Percentiles rank a stretch among this genome's conserved stretches.
phyloP scores from a whole-genome alignment of 1,140 invertebrate species.

The Drosophila bocki region DNA sequence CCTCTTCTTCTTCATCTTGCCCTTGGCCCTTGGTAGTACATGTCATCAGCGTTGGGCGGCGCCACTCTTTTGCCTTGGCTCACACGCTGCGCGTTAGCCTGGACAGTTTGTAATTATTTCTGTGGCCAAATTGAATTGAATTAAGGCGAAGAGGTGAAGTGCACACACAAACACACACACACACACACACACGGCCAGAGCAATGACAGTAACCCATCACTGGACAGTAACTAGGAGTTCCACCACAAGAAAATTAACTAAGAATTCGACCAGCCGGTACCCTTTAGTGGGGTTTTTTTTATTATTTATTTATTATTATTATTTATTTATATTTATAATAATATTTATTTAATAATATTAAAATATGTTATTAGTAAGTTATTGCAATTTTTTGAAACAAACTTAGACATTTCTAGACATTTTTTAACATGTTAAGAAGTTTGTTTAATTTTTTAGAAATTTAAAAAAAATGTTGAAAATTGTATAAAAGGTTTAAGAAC shows the following conservation, averaged over 20 bases:
- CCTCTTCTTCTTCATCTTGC: background rate
- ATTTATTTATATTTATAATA: too few species aligned
- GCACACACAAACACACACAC: slow-evolving; percentile 4
- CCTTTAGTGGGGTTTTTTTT: background rate
- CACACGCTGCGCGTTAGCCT: slow-evolving; percentile 77
- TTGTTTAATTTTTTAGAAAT: too few species aligned
- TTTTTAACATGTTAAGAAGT: too few species aligned
- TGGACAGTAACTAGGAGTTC: slow-evolving; percentile 8
- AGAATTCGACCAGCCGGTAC: background rate
- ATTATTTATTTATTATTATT: too few species aligned
- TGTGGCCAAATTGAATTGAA: slow-evolving; percentile 82
- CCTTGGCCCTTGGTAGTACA: slow-evolving; percentile 53
- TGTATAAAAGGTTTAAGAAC: too few species aligned
- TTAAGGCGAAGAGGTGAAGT: slow-evolving; percentile 66
- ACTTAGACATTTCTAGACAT: too few species aligned
- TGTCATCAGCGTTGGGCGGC: slow-evolving; percentile 61
- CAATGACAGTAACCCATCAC: slow-evolving; percentile 30
- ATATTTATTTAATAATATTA: background rate
- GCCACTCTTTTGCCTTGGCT: slow-evolving; percentile 51
- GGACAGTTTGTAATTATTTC: slow-evolving; percentile 80
- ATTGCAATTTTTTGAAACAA: too few species aligned
- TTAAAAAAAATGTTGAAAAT: too few species aligned
- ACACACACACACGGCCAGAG: slow-evolving; percentile 8
- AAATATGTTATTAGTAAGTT: background rate
- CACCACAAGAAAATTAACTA: background rate